Conservation (phyloP, 2,113 vertebrate genomes). For the Urocolius indicus region DNA sequence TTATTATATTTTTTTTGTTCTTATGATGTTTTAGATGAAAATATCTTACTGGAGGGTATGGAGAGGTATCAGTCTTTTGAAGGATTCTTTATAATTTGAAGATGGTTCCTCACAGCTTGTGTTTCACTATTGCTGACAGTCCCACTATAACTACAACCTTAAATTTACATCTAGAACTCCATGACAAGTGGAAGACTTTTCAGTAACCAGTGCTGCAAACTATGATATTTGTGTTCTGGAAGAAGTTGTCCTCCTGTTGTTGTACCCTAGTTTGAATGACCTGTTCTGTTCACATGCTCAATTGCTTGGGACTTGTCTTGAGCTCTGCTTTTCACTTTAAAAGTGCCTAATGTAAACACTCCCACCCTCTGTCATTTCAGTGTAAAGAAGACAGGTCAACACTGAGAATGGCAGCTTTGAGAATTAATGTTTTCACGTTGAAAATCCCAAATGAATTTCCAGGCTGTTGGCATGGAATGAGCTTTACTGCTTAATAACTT, state of each 20-base stretch:
- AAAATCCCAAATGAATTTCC: slow-evolving; percentile 34
- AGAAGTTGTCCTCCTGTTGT: background rate
- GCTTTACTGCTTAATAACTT: background rate
- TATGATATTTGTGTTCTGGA: background rate
- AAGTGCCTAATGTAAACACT: background rate
- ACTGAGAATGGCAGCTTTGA: background rate
- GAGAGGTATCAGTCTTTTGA: background rate
- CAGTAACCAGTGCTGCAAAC: background rate
- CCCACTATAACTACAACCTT: background rate
- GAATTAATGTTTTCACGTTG: background rate
- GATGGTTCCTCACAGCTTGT: background rate
- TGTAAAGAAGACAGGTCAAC: background rate
- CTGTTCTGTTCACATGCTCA: background rate
- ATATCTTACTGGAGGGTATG: background rate
- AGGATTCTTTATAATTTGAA: background rate
- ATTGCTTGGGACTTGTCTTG: background rate
- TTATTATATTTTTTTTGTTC: background rate
- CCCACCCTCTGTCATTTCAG: background rate
- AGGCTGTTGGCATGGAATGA: slow-evolving; percentile 24
- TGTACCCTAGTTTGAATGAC: background rate
- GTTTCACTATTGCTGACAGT: background rate
- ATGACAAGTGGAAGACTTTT: background rate
- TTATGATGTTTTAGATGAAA: background rate
- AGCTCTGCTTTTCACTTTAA: background rate
- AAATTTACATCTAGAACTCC: background rate